Evolutionary conservation across 2,888 invertebrate genomes (phyloP), one percentile per base, ranked within the genome.

Genomic region (Alloscopus bannaensis): DNA sequence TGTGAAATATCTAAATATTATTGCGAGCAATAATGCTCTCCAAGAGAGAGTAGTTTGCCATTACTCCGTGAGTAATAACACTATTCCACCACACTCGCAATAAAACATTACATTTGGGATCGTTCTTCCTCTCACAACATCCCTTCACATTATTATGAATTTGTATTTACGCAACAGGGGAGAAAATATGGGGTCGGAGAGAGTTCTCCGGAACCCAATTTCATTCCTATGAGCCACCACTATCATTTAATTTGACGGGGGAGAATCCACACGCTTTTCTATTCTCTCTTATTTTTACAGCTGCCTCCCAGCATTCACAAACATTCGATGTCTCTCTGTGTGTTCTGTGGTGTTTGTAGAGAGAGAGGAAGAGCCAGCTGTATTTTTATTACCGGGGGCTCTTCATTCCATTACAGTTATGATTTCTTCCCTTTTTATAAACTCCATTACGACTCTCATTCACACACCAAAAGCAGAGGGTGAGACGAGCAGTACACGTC

Each of bases 321-420:
- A 24, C 24, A 36, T 36, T 22, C 18, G 52, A 20, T 18, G 22
- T 64, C 36, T 31, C 36, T 22, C 8, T 42, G 26, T 42, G 3
- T 36, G 24, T 18, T 3, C 62, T 40, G 29, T n/a, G n/a, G n/a
- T n/a, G n/a, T n/a, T n/a, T n/a, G n/a, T n/a, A 52, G 52, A n/a
- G n/a, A 52, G 52, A 52, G 62, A 11, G 36, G 20, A 22, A 60
- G 40, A 62, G 50, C 50, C 71, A 71, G 71, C 71, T 72, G 60
- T 75, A 68, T 75, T 68, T 75, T 75, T 75, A 75, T 68, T 66
- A 75, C 75, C 60, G 13, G 66, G 52, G 75, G 75, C 75, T 75
- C 68, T 75, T 75, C 66, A 75, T 68, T 75, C 68, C 75, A 75
- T 75, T 60, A 55, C 72, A 68, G 75, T 68, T 75, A 75, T 75